phyloP scores from a whole-genome alignment of 2,113 vertebrate species.

The Capreolus pygargus region DNA sequence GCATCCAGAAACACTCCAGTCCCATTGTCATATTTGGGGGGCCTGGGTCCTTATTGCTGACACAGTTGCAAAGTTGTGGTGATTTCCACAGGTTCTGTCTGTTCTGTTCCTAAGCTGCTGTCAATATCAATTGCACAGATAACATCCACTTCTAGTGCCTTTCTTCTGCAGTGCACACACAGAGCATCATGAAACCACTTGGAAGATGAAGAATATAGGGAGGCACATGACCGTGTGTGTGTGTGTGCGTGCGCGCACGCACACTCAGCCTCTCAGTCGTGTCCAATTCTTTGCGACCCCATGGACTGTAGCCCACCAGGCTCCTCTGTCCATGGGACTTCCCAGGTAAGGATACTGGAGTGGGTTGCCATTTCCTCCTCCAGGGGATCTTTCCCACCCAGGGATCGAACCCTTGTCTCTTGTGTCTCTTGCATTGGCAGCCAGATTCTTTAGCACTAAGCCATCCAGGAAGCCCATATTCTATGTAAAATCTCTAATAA shows the following conservation, averaged over 20 bases:
- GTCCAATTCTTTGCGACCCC: background rate
- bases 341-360: background rate
- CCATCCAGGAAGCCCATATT: background rate
- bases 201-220: background rate
- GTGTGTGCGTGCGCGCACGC: accelerated
- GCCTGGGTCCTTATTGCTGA: background rate
- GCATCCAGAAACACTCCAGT: background rate
- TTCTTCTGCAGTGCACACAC: background rate
- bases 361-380: background rate
- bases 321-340: background rate
- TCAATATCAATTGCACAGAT: accelerated
- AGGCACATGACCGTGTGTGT: background rate
- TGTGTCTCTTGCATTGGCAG: background rate
- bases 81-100: background rate
- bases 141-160: background rate
- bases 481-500: background rate
- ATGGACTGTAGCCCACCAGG: background rate
- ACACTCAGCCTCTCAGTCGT: accelerated
- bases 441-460: background rate
- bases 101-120: background rate
- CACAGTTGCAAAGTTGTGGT: background rate
- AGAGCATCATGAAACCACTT: background rate
- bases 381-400: background rate
- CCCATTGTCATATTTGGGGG: background rate
- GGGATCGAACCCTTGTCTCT: background rate